Evolutionary conservation across 2,888 invertebrate genomes (phyloP), one percentile per base, ranked within the genome.

Genomic region (Agriotes lineatus): DNA sequence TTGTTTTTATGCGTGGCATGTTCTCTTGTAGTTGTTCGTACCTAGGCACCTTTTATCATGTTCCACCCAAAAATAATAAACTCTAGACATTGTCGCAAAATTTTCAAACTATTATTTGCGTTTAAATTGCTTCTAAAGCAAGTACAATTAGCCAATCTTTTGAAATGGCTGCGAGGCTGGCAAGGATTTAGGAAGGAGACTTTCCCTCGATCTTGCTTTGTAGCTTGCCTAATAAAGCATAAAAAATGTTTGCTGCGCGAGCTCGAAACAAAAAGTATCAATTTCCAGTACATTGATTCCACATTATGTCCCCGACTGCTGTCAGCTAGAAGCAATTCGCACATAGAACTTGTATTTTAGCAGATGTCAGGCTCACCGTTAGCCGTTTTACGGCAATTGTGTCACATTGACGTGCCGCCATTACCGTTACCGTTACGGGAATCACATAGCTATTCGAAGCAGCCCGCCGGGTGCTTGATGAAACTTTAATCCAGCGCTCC

Each of bases 281-380:
- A 52, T 60, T 58, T 66, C 60, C 66, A 54, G 30, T 42, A 66
- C 66, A 66, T 66, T 37, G 66, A 50, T 50, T 66, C 56, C 22
- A 52, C 66, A 66, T 60, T 54, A 66, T 60, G 20, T 16, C 22
- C 25, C 52, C 42, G 39, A 52, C 20, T 54, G 60, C 33, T 60
- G 64, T 57, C 64, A 58, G 39, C 18, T 44, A 50, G 44, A 35
- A 44, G 54, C 66, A 66, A 66, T 66, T 60, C 52, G 60, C 66
- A 60, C 66, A 66, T 54, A 52, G 59, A 14, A 50, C 25, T 42
- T 42, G 59, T 66, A 66, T 66, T 66, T 66, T 33, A 66, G 45
- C 59, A 66, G 59, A 66, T 59, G 66, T 66, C 66, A 66, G 54
- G 37, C 44, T 22, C 37, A 6, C 37, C 39, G 39, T 42, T 66